Conservation (phyloP, 2,113 vertebrate genomes). For the Muscicapa adusta region DNA sequence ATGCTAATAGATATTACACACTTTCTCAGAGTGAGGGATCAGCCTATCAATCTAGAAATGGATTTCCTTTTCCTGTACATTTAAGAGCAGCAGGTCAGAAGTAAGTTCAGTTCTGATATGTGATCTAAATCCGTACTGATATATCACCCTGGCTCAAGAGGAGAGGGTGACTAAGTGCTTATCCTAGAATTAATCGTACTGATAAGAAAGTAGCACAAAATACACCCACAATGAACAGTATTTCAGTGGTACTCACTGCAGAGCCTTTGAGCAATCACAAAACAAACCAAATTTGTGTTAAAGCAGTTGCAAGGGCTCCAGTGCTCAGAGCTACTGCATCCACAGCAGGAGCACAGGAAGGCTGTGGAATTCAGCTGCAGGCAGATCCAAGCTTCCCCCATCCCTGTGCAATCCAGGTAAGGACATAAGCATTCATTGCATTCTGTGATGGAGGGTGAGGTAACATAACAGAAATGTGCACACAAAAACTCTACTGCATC, state of each 20-base stretch:
- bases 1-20: not conserved
- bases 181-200: not conserved
- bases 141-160: not conserved
- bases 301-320: not conserved
- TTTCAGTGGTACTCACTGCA: not conserved
- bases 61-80: not conserved
- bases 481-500: not conserved
- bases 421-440: fast-evolving
- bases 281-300: not conserved
- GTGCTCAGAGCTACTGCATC: not conserved
- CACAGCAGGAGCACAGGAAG: not conserved
- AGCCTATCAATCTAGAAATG: not conserved
- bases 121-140: not conserved
- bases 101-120: not conserved
- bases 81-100: not conserved
- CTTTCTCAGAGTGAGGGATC: not conserved
- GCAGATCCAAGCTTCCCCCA: not conserved
- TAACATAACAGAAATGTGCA: not conserved
- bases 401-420: not conserved
- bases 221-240: not conserved
- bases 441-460: not conserved
- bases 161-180: not conserved
- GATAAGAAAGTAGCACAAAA: not conserved
- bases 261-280: not conserved
- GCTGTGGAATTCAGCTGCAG: not conserved